Conservation (phyloP, 2,113 vertebrate genomes). For the Mirza zaza region DNA sequence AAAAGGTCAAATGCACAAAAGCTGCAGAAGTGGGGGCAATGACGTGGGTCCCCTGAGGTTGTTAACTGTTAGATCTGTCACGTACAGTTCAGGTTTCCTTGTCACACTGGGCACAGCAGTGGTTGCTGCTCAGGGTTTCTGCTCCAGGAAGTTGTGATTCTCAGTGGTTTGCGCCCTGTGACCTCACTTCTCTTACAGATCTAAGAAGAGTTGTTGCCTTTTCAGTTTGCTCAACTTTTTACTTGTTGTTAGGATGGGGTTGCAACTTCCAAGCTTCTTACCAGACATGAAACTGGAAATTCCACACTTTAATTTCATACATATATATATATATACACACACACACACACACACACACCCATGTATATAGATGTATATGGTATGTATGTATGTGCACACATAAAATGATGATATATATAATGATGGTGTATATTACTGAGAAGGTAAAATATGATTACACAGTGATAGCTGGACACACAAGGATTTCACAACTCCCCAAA, state of each 20-base stretch:
- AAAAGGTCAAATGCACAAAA: background rate
- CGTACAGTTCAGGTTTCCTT: background rate
- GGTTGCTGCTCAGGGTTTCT: background rate
- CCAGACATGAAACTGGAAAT: background rate
- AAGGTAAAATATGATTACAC: slow-evolving; percentile 10
- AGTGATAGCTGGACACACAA: background rate
- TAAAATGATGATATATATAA: background rate
- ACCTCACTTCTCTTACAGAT: background rate
- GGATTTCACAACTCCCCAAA: slow-evolving; percentile 44
- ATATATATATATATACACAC: background rate
- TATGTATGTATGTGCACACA: too few species aligned
- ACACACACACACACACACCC: background rate
- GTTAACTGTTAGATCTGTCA: background rate
- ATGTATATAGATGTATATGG: background rate
- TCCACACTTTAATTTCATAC: background rate
- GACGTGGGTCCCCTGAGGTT: background rate
- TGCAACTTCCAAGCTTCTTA: background rate
- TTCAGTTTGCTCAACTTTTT: background rate
- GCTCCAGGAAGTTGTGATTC: too few species aligned
- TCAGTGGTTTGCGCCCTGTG: background rate
- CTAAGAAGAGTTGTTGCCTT: background rate
- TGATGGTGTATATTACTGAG: background rate
- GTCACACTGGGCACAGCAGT: background rate
- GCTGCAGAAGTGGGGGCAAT: background rate
- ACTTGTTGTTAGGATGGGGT: background rate